phyloP scores from a whole-genome alignment of 2,888 invertebrate genomes.

The Leistus spinibarbis region DNA sequence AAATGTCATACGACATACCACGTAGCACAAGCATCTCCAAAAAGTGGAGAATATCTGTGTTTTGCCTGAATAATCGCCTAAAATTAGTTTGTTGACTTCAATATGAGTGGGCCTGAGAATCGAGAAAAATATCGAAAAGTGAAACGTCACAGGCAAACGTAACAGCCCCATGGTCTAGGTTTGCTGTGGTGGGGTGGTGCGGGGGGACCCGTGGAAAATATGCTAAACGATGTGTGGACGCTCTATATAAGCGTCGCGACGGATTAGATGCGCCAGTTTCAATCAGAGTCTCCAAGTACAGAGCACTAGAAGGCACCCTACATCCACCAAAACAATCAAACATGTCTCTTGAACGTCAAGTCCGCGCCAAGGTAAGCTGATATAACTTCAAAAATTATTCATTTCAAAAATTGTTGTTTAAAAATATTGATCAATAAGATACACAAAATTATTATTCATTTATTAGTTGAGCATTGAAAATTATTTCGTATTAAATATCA shows the following conservation, averaged over 20 bases:
- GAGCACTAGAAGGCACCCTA: conserved; percentile 40
- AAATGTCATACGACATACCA: conserved; percentile 31
- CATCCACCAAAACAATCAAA: conserved; percentile 47
- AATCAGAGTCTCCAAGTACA: conserved; percentile 45
- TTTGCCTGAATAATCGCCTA: conserved; percentile 53
- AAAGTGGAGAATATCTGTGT: not conserved
- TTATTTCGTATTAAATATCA: too few species aligned
- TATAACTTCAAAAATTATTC: not conserved
- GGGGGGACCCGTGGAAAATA: conserved; percentile 40
- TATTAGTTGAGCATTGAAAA: too few species aligned
- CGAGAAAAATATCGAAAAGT: conserved; percentile 25
- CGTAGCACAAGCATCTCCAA: not conserved
- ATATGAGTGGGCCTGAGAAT: conserved; percentile 41
- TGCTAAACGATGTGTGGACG: conserved; percentile 19
- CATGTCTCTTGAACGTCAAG: conserved; percentile 93
- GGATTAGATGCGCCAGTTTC: conserved; percentile 50
- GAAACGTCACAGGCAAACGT: not conserved
- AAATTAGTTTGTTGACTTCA: conserved; percentile 50
- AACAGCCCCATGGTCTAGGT: not conserved
- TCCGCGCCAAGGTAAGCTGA: conserved; percentile 80
- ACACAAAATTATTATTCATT: too few species aligned
- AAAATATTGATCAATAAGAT: too few species aligned
- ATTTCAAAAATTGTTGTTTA: too few species aligned
- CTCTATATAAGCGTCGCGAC: conserved; percentile 54
- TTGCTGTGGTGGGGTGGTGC: not conserved